Percentiles rank a stretch among this genome's conserved stretches.
These are phyloP conservation scores for Choristoneura fumiferana DNA, from an alignment of 1,140 invertebrate species.

Conservation along the genomic window DNA sequence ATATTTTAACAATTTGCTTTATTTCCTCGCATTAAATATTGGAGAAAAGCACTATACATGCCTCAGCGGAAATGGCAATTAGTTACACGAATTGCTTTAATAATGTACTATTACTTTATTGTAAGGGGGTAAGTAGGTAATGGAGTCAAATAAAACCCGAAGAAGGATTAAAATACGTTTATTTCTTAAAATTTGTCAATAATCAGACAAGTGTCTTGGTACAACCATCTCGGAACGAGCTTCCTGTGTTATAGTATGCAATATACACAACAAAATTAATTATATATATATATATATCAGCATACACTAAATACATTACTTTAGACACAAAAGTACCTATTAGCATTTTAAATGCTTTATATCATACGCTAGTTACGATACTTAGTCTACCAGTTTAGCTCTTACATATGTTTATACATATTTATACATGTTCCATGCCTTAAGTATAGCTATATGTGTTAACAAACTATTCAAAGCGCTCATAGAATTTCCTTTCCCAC, in stretches of 20 bases:
- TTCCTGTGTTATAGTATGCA: conserved; percentile 29
- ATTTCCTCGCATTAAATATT: too few species aligned
- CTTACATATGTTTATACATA: conserved; percentile 19
- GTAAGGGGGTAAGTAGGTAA: neutral
- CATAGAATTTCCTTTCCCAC: too few species aligned
- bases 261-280: conserved; percentile 39
- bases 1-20: too few species aligned
- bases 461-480: neutral
- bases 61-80: too few species aligned
- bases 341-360: conserved; percentile 34
- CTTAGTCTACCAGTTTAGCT: conserved; percentile 15
- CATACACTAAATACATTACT: conserved; percentile 26
- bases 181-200: conserved; percentile 76
- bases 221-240: conserved; percentile 33
- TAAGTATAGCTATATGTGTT: conserved; percentile 13
- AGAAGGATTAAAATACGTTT: conserved; percentile 73
- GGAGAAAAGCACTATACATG: too few species aligned
- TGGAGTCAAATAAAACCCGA: conserved; percentile 48
- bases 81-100: too few species aligned
- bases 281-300: conserved; percentile 34
- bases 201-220: conserved; percentile 43
- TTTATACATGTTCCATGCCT: conserved; percentile 7
- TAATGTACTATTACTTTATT: too few species aligned
- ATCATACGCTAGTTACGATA: conserved; percentile 21
- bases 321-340: conserved; percentile 23